Conservation (phyloP, 2,888 invertebrate species). For the Ectemnius lituratus region DNA sequence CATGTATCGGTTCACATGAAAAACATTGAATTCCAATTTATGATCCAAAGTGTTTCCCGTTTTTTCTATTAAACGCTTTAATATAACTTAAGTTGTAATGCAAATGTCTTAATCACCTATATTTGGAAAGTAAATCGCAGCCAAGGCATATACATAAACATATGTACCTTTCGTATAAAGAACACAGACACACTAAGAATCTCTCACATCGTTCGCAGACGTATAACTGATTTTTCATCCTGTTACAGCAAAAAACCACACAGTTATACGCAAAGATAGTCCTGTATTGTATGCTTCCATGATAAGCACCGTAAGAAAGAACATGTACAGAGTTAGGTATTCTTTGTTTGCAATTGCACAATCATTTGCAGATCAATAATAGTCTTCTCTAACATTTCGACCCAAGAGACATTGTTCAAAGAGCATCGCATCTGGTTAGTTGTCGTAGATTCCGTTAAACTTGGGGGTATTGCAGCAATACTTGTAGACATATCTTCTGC, state of each 20-base stretch:
- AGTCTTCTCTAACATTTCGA: slow-evolving; percentile 76
- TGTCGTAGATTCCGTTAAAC: slow-evolving; percentile 63
- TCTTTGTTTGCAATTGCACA: slow-evolving; percentile 74
- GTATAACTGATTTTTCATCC: slow-evolving; percentile 43
- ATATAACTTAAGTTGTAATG: slow-evolving; percentile 49
- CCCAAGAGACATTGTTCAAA: slow-evolving; percentile 73
- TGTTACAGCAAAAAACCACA: slow-evolving; percentile 48
- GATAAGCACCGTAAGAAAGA: slow-evolving; percentile 50
- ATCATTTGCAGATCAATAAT: slow-evolving; percentile 74
- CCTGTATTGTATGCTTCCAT: slow-evolving; percentile 44
- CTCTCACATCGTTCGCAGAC: slow-evolving; percentile 38
- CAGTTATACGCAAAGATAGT: slow-evolving; percentile 49
- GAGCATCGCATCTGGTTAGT: slow-evolving; percentile 70
- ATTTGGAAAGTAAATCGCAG: slow-evolving; percentile 58
- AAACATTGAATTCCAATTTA: slow-evolving; percentile 41
- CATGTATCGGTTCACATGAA: slow-evolving; percentile 42
- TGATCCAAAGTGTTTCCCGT: slow-evolving; percentile 18
- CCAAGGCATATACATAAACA: slow-evolving; percentile 42
- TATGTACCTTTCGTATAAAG: slow-evolving; percentile 36
- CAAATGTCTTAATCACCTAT: slow-evolving; percentile 53
- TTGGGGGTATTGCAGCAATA: slow-evolving; percentile 58
- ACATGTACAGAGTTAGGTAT: slow-evolving; percentile 56
- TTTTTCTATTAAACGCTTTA: slow-evolving; percentile 25
- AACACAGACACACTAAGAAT: slow-evolving; percentile 57
- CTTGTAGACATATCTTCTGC: slow-evolving; percentile 57